Evolutionary conservation across 1,140 invertebrate genomes (phyloP), one percentile per base, ranked within the genome.

Genomic region (Heliconius hewitsoni): DNA sequence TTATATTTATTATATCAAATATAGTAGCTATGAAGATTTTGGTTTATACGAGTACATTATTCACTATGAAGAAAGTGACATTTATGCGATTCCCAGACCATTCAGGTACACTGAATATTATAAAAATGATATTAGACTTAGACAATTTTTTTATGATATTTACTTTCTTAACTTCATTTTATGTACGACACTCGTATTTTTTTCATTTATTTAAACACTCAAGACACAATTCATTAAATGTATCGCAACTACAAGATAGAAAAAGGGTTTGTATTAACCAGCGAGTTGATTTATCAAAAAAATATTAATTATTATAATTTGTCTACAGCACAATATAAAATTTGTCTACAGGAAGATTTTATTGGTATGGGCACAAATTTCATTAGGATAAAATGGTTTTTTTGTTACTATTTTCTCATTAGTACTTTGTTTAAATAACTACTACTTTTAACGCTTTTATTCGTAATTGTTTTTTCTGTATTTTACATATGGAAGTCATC

Each of bases 381-480:
- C 50, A 52, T 52, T 30, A 66, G 16, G 13, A 66, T 66, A 27
- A 27, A 66, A 27, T 66, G 2, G 13, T 16, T 16, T 66, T 66
- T 66, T 30, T 30, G 23, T 30, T 66, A 13, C 11, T 13, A 66
- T 27, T 13, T 66, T 66, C 19, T 66, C 2, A 60, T n/a, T 27
- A 1, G 11, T 5, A 30, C n/a, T 27, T 66, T 60, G 8, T 60
- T 60, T 27, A 5, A 66, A 30, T 66, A 66, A 73, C 30, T 16
- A 50, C 72, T 73, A 73, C n/a, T 46, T 73, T 73, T 50, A 73
- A 73, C 39, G 16, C 30, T 37, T 18, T 46, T 73, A 37, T 46
- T 46, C 42, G 42, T 46, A 46, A 13, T 42, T 3, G 6, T 13
- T 42, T 13, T 13, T 46, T 46, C 42, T 46, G 42, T 46, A 46